Percentiles rank a stretch among this genome's conserved stretches.
Conservation (phyloP, 1,140 invertebrate genomes). For the Brachionus paranguensis region DNA sequence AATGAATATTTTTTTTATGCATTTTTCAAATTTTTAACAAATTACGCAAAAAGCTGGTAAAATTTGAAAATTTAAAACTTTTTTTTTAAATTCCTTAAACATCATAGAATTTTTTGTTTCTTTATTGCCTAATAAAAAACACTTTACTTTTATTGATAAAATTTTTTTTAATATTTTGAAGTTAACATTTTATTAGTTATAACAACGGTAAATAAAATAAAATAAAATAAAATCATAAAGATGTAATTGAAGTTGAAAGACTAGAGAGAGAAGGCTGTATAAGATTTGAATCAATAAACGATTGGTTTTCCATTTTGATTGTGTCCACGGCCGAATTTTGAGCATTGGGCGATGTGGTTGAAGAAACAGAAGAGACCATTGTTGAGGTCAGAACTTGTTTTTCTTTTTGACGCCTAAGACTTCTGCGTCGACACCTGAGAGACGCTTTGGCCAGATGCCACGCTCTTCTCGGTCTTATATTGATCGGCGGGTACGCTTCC, state of each 20-base stretch:
- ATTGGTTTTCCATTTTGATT: slow-evolving; percentile 7
- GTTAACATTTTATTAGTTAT: not conserved
- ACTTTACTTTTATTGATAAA: too few species aligned
- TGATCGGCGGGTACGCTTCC: not conserved
- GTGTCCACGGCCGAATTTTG: not conserved
- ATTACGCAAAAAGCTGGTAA: too few species aligned
- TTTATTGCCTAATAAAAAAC: too few species aligned
- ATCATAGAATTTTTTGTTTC: too few species aligned
- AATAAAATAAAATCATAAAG: slow-evolving; percentile 7
- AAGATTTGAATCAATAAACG: slow-evolving; percentile 1
- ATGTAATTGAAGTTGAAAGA: not conserved
- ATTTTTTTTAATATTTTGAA: not conserved
- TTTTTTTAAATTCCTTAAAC: too few species aligned
- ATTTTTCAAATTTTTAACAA: too few species aligned
- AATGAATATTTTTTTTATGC: too few species aligned
- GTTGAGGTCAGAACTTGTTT: slow-evolving; percentile 7
- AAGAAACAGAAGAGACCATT: not conserved
- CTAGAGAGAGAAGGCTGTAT: not conserved
- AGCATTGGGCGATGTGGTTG: not conserved
- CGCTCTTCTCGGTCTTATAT: not conserved
- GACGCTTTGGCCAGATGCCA: slow-evolving; percentile 31
- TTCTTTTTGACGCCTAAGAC: not conserved
- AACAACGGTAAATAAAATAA: not conserved
- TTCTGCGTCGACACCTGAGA: not conserved
- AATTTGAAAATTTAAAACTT: too few species aligned